These are phyloP conservation scores for Cathartes aura DNA, from an alignment of 2,113 vertebrate species.

Conservation along the genomic window DNA sequence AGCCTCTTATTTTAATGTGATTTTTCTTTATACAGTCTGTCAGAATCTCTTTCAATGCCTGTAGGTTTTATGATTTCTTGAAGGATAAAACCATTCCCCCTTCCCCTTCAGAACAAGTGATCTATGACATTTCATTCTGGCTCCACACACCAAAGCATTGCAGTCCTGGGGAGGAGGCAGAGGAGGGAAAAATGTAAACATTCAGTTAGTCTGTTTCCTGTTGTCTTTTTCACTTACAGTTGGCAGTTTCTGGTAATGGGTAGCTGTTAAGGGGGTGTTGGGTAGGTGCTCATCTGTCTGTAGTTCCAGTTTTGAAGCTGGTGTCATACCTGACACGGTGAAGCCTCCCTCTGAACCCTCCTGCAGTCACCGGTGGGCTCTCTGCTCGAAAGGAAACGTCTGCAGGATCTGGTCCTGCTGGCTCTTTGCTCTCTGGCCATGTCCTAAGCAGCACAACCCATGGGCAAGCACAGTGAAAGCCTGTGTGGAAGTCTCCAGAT, in stretches of 20 bases:
- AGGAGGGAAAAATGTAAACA: neutral
- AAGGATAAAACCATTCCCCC: neutral
- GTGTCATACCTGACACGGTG: rapidly evolving
- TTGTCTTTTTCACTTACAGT: neutral
- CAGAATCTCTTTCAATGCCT: neutral
- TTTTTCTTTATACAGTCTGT: neutral
- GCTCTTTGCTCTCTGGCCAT: neutral
- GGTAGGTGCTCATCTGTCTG: neutral
- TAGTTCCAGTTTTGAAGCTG: neutral
- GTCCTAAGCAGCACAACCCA: neutral
- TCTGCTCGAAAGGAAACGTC: neutral
- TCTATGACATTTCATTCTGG: neutral
- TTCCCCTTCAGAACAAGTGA: neutral
- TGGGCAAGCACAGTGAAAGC: neutral
- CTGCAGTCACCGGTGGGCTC: neutral
- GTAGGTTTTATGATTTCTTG: neutral
- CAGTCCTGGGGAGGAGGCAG: neutral
- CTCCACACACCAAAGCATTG: neutral
- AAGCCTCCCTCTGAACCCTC: neutral
- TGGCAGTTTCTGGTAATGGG: neutral
- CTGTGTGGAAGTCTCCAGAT: neutral
- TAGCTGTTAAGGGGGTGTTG: neutral
- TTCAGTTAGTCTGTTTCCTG: neutral
- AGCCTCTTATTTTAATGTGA: neutral
- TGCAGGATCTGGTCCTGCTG: neutral